A percentile compares a stretch with the other conserved stretches of the same genome.
phyloP scores from a whole-genome alignment of 2,888 invertebrate species.

The Eupithecia subfuscata region DNA sequence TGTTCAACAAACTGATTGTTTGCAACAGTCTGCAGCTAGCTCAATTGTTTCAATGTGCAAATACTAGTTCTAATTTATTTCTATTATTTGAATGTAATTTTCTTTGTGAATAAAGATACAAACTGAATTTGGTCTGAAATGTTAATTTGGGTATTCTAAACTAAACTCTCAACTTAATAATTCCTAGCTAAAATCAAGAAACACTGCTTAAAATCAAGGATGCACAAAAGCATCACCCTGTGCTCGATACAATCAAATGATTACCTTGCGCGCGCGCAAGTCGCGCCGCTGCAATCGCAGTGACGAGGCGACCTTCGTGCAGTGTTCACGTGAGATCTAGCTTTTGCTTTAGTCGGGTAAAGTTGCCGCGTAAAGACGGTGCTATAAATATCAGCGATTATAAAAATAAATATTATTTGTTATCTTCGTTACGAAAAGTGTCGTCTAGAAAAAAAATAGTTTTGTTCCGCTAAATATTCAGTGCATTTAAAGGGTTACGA shows the following conservation, averaged over 20 bases:
- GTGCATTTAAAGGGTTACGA: no score
- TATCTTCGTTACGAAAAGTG: not conserved
- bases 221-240: slow-evolving; percentile 8
- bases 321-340: not conserved
- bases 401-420: no score
- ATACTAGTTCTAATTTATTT: no score
- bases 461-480: no score
- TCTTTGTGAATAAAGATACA: no score
- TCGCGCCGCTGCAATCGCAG: not conserved
- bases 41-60: no score
- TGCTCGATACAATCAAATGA: not conserved
- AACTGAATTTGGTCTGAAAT: no score
- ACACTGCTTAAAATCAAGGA: not conserved
- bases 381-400: not conserved
- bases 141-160: no score
- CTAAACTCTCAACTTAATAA: not conserved
- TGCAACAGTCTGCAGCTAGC: no score
- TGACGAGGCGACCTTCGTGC: not conserved
- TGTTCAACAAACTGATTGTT: no score
- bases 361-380: not conserved
- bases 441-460: not conserved
- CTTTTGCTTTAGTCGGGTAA: not conserved
- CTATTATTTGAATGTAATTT: no score
- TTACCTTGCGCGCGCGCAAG: slow-evolving; percentile 6
- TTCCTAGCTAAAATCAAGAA: not conserved